Base-by-base conservation (phyloP, 1,140 invertebrate genomes). In the Zophobas atratus region DNA sequence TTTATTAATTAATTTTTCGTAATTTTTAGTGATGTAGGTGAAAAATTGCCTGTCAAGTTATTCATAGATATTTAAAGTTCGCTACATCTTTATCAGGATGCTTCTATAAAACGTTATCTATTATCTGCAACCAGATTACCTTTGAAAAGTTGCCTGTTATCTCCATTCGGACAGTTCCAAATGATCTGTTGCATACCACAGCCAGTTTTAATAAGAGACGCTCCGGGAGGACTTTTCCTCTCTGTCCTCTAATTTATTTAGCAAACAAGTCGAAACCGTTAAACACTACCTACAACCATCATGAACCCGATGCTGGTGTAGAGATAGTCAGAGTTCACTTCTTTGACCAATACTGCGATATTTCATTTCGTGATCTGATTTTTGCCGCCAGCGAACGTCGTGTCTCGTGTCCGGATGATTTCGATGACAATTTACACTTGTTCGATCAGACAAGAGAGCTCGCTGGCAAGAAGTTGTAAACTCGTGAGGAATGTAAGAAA, bases 181-280 rank as follows among this genome's bases (percentile, higher is more conserved):
- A 20, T 20, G 20, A 20, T 20, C 20, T 20, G 20, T 20, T 20
- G 20, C 20, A 20, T 20, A 20, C 20, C 20, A 20, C 20, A 20
- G 20, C 20, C 20, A 20, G 20, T 20, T 20, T 20, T 20, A 20
- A 20, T 20, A 20, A 20, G 20, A 20, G 20, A 20, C n/a, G 8
- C n/a, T 43, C 20, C 60, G 33, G 36, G 57, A 63, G 43, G 57
- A 38, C 8, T 33, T 43, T n/a, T 67, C 33, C 60, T 67, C 49
- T n/a, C 49, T 67, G 60, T 67, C 60, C 39, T 67, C 33, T 41
- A 57, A 41, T 43, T 67, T 67, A 67, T 67, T 67, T 67, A 1
- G 39, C 39, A 43, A 67, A 67, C 60, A 32, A 43, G 38, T 43
- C 20, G 55, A 32, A 20, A 67, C 60, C 60, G 60, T 67, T 67